phyloP scores from a whole-genome alignment of 1,140 invertebrate species.

The Cephus cinctus region DNA sequence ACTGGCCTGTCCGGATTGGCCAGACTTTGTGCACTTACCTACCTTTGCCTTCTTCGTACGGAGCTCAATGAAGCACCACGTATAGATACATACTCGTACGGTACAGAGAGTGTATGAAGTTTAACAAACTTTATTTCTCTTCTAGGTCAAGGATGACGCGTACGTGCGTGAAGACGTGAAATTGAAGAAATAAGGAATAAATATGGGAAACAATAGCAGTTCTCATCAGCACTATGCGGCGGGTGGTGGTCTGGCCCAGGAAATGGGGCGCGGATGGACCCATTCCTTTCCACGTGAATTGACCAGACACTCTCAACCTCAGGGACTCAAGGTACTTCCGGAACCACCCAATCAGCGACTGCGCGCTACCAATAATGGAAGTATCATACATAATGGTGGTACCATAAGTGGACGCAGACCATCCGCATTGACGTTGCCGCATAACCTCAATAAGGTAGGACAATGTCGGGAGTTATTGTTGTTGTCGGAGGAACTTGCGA shows the following conservation, averaged over 20 bases:
- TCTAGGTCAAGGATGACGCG: neutral
- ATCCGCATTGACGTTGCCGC: slow-evolving; percentile 34
- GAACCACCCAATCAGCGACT: slow-evolving; percentile 61
- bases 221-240: slow-evolving; percentile 26
- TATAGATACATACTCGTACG: too few species aligned
- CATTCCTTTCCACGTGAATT: slow-evolving; percentile 53
- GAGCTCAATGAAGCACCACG: neutral
- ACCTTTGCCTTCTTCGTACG: slow-evolving; percentile 15
- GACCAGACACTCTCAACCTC: slow-evolving; percentile 34
- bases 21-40: slow-evolving; percentile 16
- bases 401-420: slow-evolving; percentile 68
- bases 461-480: too few species aligned
- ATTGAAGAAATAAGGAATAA: slow-evolving; percentile 10
- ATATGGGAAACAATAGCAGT: slow-evolving; percentile 43
- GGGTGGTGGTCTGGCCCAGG: slow-evolving; percentile 17
- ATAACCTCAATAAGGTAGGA: slow-evolving; percentile 42
- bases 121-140: neutral
- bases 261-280: slow-evolving; percentile 45
- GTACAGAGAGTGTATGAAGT: too few species aligned
- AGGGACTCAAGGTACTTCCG: slow-evolving; percentile 67
- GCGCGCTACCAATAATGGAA: slow-evolving; percentile 75
- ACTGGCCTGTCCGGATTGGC: slow-evolving; percentile 30
- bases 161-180: neutral
- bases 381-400: slow-evolving; percentile 74
- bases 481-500: neutral